Evolutionary conservation across 2,797 vertebrate genomes (phyloP).

Genomic region (Nasua narica): DNA sequence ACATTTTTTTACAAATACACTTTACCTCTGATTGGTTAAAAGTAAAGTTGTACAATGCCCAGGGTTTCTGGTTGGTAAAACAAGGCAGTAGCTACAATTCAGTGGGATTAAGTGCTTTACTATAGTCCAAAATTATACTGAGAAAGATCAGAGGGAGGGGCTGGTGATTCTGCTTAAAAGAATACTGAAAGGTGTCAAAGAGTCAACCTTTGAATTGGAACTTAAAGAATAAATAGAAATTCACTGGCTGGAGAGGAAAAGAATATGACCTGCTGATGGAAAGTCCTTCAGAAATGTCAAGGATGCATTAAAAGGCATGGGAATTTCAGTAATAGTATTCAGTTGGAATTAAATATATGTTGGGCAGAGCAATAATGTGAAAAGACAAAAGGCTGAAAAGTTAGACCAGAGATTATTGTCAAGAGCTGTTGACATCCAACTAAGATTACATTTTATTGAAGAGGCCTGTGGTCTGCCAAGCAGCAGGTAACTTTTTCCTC

Average conservation of each 20-base stretch:
- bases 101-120: background rate
- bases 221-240: background rate
- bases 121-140: background rate
- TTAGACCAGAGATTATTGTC: background rate
- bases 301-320: background rate
- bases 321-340: background rate
- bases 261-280: background rate
- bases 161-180: background rate
- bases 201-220: background rate
- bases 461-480: background rate
- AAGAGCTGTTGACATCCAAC: background rate
- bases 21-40: background rate
- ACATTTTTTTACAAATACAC: background rate
- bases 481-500: accelerated
- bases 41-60: background rate
- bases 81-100: background rate
- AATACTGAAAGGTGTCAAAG: background rate
- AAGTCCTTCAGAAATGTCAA: background rate
- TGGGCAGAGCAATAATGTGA: background rate
- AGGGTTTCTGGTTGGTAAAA: background rate
- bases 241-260: background rate
- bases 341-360: background rate
- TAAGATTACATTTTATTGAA: background rate
- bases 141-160: background rate
- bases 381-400: background rate